These are phyloP conservation scores for Drosophila anomelani DNA, from an alignment of 2,888 invertebrate genomes.

Conservation along the genomic window DNA sequence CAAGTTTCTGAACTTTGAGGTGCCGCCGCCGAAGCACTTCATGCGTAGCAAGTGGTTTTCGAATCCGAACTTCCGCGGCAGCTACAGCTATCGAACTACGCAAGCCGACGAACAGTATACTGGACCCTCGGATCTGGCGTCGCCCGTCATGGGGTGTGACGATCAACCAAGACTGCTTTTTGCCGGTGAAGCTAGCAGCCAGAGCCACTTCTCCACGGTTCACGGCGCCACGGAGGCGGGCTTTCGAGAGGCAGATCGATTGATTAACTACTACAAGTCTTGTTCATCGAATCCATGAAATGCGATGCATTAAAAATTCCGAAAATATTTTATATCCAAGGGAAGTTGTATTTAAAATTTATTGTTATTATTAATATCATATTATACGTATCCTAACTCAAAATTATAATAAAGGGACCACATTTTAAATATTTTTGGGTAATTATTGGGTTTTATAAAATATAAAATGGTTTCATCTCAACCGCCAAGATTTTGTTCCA, in stretches of 20 bases:
- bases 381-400: not conserved
- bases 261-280: constrained; percentile 81
- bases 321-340: not conserved
- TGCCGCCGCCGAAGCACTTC: constrained; percentile 57
- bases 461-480: not conserved
- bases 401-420: not conserved
- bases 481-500: not conserved
- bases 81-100: constrained; percentile 88
- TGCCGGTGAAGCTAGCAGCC: constrained; percentile 89
- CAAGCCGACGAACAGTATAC: constrained; percentile 86
- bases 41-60: constrained; percentile 88
- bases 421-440: not conserved
- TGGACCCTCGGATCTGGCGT: constrained; percentile 85
- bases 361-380: not conserved
- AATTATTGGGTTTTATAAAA: not conserved
- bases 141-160: constrained; percentile 83
- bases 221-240: constrained; percentile 90
- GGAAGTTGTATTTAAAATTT: not conserved
- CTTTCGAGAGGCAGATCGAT: constrained; percentile 88
- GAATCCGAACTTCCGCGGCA: constrained; percentile 87
- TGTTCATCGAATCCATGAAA: not conserved
- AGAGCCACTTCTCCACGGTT: constrained; percentile 87
- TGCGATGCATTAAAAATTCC: not conserved
- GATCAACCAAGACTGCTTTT: constrained; percentile 86
- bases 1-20: constrained; percentile 63